Evolutionary conservation across 2,888 invertebrate species (phyloP).

Genomic region (Koerneria pararmatus): DNA sequence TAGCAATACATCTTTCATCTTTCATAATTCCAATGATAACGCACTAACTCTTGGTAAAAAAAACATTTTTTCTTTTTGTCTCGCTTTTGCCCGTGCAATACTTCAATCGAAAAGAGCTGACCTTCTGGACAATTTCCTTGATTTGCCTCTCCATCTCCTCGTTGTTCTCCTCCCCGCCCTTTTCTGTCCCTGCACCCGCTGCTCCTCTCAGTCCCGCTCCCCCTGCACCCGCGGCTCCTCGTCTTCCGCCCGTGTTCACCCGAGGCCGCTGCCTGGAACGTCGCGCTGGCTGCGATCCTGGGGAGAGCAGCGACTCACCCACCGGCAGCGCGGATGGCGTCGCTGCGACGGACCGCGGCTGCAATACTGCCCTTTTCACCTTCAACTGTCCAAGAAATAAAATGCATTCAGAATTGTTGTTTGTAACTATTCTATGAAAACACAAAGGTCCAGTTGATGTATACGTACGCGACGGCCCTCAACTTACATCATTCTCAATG

Average conservation of each 20-base stretch:
- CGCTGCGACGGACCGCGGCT: constrained; percentile 19
- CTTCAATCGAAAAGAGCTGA: constrained; percentile 6
- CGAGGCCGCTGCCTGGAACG: constrained; percentile 21
- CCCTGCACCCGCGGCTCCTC: not conserved
- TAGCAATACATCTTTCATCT: no score
- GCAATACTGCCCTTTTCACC: no score
- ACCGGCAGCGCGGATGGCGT: constrained; percentile 18
- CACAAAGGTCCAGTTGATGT: no score
- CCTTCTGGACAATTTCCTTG: constrained; percentile 37
- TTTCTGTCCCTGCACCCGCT: constrained; percentile 21
- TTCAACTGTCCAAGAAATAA: no score
- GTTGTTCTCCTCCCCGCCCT: constrained; percentile 27
- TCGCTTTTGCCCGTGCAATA: no score
- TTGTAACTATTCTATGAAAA: no score
- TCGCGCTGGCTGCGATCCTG: constrained; percentile 2
- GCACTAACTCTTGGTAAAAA: not conserved
- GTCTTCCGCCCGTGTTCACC: constrained; percentile 24
- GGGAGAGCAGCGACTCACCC: no score
- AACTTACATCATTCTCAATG: no score
- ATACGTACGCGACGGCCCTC: no score
- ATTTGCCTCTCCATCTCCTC: constrained; percentile 41
- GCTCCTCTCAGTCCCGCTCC: not conserved
- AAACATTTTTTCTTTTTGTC: not conserved
- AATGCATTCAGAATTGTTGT: no score
- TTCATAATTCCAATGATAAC: not conserved